Evolutionary conservation across 2,888 invertebrate genomes (phyloP).

Genomic region (Drosophila mettleri): DNA sequence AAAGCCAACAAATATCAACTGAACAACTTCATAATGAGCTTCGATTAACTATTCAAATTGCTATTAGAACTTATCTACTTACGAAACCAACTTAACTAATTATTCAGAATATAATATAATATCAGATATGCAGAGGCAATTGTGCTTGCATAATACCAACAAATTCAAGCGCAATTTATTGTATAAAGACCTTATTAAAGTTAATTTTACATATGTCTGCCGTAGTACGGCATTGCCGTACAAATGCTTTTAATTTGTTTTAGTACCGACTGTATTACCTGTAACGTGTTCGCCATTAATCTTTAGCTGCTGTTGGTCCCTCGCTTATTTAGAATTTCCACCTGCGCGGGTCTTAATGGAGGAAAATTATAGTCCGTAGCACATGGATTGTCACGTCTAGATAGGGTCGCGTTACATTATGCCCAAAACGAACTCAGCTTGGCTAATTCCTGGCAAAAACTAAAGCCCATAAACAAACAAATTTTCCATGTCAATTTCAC

Average conservation of each 20-base stretch:
- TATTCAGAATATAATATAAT: not conserved
- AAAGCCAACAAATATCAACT: not conserved
- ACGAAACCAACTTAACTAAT: not conserved
- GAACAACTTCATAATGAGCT: not conserved
- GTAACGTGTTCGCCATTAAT: slow-evolving; percentile 20
- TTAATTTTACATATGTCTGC: not conserved
- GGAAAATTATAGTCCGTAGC: slow-evolving; percentile 33
- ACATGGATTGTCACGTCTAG: slow-evolving; percentile 8
- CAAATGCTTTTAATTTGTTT: slow-evolving; percentile 31
- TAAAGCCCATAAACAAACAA: not conserved
- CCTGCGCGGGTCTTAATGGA: slow-evolving; percentile 6
- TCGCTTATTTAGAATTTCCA: slow-evolving; percentile 32
- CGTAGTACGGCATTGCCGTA: not conserved
- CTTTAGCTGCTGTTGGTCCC: slow-evolving; percentile 29
- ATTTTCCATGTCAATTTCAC: slow-evolving; percentile 27
- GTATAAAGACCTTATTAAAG: not conserved
- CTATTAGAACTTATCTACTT: not conserved
- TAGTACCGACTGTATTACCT: slow-evolving; percentile 1
- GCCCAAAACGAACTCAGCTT: not conserved
- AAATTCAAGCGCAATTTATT: not conserved
- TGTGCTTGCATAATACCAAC: not conserved
- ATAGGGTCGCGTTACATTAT: slow-evolving; percentile 3
- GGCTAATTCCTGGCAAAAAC: not conserved
- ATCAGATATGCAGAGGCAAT: not conserved
- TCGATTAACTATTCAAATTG: not conserved